phyloP scores from a whole-genome alignment of 2,113 vertebrate genomes.

The Catharus fuscescens region DNA sequence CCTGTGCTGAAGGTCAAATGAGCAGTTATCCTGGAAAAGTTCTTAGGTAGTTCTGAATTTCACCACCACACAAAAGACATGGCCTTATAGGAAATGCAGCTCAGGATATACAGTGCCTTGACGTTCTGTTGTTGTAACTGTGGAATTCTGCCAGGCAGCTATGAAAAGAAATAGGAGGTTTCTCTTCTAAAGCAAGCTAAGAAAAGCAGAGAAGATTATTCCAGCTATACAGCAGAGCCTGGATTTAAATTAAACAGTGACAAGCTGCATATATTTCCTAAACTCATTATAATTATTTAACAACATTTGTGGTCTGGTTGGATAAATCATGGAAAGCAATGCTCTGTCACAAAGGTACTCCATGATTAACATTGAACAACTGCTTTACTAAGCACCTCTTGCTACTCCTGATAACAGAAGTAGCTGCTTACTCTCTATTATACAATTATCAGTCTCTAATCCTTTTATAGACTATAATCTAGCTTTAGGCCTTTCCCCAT shows the following conservation, averaged over 20 bases:
- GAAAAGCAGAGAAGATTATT: constrained; percentile 32
- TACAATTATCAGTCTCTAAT: constrained; percentile 54
- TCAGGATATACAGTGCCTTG: not conserved
- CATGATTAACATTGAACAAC: constrained; percentile 51
- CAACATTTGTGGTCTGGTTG: constrained; percentile 8
- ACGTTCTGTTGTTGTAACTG: not conserved
- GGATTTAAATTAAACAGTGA: constrained; percentile 25
- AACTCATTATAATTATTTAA: constrained; percentile 34
- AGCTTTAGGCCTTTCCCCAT: constrained; percentile 40
- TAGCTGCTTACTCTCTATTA: constrained; percentile 49
- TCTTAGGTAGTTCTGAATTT: not conserved
- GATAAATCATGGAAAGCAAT: constrained; percentile 46
- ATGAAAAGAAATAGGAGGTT: not conserved
- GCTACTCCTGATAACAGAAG: constrained; percentile 22
- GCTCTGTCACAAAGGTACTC: constrained; percentile 34
- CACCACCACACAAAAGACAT: not conserved
- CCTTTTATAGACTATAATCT: constrained; percentile 60
- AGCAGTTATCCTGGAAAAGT: not conserved
- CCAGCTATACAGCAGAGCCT: not conserved
- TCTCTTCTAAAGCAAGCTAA: not conserved
- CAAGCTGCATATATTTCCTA: constrained; percentile 32
- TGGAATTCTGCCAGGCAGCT: not conserved
- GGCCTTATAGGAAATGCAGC: not conserved
- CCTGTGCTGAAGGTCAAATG: not conserved
- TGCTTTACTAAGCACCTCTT: constrained; percentile 44